A percentile compares a stretch with the other conserved stretches of the same genome.
Evolutionary conservation across 2,888 invertebrate genomes (phyloP).

Genomic region (Erebia aethiops): DNA sequence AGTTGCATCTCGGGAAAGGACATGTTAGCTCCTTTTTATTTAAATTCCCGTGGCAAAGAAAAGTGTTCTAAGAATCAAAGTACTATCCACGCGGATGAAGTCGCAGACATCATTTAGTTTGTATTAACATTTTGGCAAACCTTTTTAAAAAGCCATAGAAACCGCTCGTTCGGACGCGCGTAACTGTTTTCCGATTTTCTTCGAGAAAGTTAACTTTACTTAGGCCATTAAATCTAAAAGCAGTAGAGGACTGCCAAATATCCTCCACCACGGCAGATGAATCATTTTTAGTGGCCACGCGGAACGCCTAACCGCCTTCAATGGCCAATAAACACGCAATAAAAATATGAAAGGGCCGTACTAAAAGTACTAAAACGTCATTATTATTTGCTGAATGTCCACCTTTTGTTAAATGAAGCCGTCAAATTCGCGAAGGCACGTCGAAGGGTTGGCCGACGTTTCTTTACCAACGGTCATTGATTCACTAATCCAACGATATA

Average conservation of each 20-base stretch:
- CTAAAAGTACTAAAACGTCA: slow-evolving; percentile 78
- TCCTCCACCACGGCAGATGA: slow-evolving; percentile 58
- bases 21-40: no score
- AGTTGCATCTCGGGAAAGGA: no score
- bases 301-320: slow-evolving; percentile 64
- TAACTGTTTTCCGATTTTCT: not conserved
- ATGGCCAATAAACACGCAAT: slow-evolving; percentile 81
- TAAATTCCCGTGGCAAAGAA: no score
- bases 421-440: slow-evolving; percentile 61
- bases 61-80: no score
- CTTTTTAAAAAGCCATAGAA: not conserved
- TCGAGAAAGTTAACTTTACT: slow-evolving; percentile 41
- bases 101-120: not conserved
- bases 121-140: not conserved
- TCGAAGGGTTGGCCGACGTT: no score
- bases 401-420: slow-evolving; percentile 77
- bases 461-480: no score
- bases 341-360: slow-evolving; percentile 75
- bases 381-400: slow-evolving; percentile 75
- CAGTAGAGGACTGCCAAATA: slow-evolving; percentile 48
- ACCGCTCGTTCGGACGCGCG: not conserved
- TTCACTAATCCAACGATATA: no score
- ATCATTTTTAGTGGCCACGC: slow-evolving; percentile 70
- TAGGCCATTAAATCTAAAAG: slow-evolving; percentile 64
- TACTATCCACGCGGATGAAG: no score